Base-by-base conservation (phyloP, 1,140 invertebrate genomes). In the Amyelois transitella region DNA sequence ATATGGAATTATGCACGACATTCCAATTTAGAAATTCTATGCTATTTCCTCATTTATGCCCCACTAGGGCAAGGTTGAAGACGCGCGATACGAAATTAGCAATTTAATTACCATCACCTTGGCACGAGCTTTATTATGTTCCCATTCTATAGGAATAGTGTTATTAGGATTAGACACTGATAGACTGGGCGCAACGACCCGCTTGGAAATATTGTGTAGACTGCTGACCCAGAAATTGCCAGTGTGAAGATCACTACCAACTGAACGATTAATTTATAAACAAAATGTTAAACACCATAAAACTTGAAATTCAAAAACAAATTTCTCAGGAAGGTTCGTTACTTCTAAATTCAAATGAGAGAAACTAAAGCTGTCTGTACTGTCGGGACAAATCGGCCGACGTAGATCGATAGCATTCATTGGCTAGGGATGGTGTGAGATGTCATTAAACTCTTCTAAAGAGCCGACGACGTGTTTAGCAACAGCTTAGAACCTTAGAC, bases 401-500 rank as follows among this genome's bases (percentile, higher is more conserved):
- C 12, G 48, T 48, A 62, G 60, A 72, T 72, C 69, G 64, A 75
- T 74, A 55, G 18, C 47, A 49, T 55, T 47, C 45, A 60, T 55
- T 62, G 24, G 22, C 59, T 48, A 53, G 61, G 51, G 44, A 43
- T 45, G 55, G 61, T 59, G 47, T 53, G 48, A 43, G 55, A 59
- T 55, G 60, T 62, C 51, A 56, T 62, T 62, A 58, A 58, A 25
- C 56, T n/a, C 32, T 32, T 32, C 32, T 38, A 38, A 38, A 38
- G n/a, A 38, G 32, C 32, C n/a, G 32, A 38, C 12, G 17, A 32
- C 4, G 8, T 10, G 12, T 24, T 24, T 10, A 32, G 8, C 25
- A 32, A 32, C 2, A 32, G 25, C 4, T 32, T 32, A 10, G 25
- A 6, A 32, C 25, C 25, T 32, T 10, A 10, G 4, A 32, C 10